phyloP scores from a whole-genome alignment of 2,113 vertebrate species.

The human (Homo sapiens) region DNA sequence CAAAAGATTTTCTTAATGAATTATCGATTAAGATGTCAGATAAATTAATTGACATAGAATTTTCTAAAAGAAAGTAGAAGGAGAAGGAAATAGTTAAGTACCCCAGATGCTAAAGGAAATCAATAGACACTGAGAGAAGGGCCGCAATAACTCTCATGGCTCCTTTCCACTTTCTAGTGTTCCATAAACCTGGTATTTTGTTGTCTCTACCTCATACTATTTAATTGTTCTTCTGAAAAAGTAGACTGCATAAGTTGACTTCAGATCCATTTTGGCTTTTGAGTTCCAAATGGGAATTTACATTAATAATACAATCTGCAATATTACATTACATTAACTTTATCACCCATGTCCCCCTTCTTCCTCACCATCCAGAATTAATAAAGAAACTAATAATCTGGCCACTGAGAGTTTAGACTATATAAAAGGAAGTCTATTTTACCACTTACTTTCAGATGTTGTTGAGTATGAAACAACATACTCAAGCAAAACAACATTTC shows the following conservation, averaged over 20 bases:
- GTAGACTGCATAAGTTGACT: background rate
- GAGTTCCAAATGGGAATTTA: constrained; percentile 38
- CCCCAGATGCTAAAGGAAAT: constrained; percentile 47
- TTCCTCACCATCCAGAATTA: background rate
- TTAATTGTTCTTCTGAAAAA: background rate
- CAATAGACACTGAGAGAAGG: background rate
- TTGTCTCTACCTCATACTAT: background rate
- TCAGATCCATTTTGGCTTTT: background rate
- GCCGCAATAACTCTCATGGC: background rate
- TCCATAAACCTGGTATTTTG: background rate
- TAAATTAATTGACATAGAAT: constrained; percentile 58
- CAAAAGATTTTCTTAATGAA: constrained; percentile 66
- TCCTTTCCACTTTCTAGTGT: background rate
- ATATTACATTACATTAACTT: background rate
- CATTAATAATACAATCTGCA: background rate
- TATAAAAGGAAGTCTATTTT: background rate
- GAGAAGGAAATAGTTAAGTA: background rate
- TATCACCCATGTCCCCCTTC: background rate
- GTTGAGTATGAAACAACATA: too few relatives aligned
- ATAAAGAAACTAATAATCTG: constrained; percentile 6
- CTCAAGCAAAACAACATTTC: background rate
- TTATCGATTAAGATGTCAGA: constrained; percentile 62
- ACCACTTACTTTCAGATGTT: background rate
- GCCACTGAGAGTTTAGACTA: background rate
- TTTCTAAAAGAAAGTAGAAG: constrained; percentile 36